Evolutionary conservation across 2,888 invertebrate species (phyloP).

Genomic region (Cosmia trapezina): DNA sequence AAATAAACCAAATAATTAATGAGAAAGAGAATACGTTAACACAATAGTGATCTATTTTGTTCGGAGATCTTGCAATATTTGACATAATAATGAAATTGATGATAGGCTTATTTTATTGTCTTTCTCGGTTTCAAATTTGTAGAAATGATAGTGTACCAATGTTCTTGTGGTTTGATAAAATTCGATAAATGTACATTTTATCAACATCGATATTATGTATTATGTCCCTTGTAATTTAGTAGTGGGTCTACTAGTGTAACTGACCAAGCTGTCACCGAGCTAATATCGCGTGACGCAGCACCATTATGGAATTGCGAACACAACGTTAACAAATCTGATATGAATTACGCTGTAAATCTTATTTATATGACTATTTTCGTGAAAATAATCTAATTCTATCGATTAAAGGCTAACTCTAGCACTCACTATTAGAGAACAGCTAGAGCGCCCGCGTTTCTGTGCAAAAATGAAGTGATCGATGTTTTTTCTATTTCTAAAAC

Average conservation of each 20-base stretch:
- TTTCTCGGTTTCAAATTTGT: slow-evolving; percentile 30
- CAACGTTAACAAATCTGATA: slow-evolving; percentile 16
- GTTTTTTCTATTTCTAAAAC: slow-evolving; percentile 21
- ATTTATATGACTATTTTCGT: slow-evolving; percentile 32
- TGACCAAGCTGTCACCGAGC: slow-evolving; percentile 13
- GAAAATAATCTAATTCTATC: slow-evolving; percentile 15
- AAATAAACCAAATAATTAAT: slow-evolving; percentile 59
- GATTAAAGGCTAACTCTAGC: slow-evolving; percentile 19
- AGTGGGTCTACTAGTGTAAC: slow-evolving; percentile 11
- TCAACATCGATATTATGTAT: slow-evolving; percentile 1
- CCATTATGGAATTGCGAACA: slow-evolving; percentile 23
- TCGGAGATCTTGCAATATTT: slow-evolving; percentile 18
- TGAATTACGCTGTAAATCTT: slow-evolving; percentile 10
- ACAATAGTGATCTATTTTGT: slow-evolving; percentile 37
- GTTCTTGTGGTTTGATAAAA: slow-evolving; percentile 1
- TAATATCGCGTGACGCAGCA: slow-evolving; percentile 19
- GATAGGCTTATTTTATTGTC: slow-evolving; percentile 37
- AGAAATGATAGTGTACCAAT: slow-evolving; percentile 9
- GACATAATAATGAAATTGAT: slow-evolving; percentile 17
- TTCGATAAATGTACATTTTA: slow-evolving; percentile 10
- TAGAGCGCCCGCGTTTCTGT: background rate
- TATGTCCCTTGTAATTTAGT: slow-evolving; percentile 23
- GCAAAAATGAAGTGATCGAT: slow-evolving; percentile 7
- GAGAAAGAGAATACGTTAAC: slow-evolving; percentile 31
- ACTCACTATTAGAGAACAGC: background rate